Evolutionary conservation across 2,113 vertebrate species (phyloP).

Genomic region (Andinoacara biseriatus): DNA sequence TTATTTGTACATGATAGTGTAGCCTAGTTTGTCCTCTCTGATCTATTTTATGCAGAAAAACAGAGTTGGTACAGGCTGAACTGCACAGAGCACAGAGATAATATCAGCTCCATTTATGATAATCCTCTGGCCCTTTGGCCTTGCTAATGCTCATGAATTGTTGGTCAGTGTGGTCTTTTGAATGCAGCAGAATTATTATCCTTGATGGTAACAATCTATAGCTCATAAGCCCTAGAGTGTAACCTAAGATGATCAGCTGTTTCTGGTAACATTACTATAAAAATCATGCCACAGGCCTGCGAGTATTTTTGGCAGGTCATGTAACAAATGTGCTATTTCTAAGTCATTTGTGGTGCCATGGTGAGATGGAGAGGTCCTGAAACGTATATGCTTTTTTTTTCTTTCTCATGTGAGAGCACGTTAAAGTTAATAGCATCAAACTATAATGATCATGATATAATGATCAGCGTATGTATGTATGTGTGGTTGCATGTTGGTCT

Average conservation of each 20-base stretch:
- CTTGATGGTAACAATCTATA: conserved; percentile 51
- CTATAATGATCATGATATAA: too few species aligned
- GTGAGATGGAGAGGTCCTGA: neutral
- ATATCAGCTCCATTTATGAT: conserved; percentile 31
- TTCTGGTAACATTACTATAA: conserved; percentile 58
- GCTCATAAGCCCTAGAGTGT: conserved; percentile 23
- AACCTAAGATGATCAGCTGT: conserved; percentile 54
- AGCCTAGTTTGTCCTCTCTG: neutral
- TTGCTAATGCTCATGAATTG: conserved; percentile 44
- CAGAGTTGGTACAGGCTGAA: conserved; percentile 26
- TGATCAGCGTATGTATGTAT: too few species aligned
- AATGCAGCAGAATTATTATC: conserved; percentile 41
- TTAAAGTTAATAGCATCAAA: conserved; percentile 9
- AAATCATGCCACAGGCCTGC: conserved; percentile 28
- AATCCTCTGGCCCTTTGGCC: conserved; percentile 49
- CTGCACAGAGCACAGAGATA: conserved; percentile 22
- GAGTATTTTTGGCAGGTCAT: conserved; percentile 48
- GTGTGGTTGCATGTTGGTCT: too few species aligned
- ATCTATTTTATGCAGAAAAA: conserved; percentile 9
- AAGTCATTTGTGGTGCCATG: conserved; percentile 18
- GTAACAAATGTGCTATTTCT: conserved; percentile 35
- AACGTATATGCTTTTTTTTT: conserved; percentile 7
- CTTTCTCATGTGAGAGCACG: neutral
- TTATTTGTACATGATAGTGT: neutral
- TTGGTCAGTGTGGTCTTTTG: conserved; percentile 39